Conservation (phyloP, 1,140 invertebrate genomes). For the Protaetia brevitarsis region DNA sequence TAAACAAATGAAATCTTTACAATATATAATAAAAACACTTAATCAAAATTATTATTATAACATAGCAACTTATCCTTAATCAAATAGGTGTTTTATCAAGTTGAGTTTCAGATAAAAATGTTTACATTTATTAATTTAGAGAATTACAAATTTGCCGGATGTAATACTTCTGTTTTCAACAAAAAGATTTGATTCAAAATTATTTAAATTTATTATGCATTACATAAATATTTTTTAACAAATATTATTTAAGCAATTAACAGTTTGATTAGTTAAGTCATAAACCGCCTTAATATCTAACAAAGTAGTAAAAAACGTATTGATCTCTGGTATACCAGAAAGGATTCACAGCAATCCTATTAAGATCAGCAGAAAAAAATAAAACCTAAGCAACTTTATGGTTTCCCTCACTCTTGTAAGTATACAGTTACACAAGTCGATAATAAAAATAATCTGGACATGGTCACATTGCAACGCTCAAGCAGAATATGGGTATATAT, state of each 20-base stretch:
- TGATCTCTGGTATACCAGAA: background rate
- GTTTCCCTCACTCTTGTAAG: slow-evolving; percentile 17
- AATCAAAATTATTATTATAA: too few relatives aligned
- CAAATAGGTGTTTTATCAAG: too few relatives aligned
- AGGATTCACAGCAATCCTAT: slow-evolving; percentile 13
- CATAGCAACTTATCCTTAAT: too few relatives aligned
- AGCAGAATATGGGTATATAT: too few relatives aligned
- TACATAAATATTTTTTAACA: background rate
- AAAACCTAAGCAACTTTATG: background rate
- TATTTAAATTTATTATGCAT: background rate
- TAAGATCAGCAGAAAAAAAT: background rate
- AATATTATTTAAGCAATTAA: background rate
- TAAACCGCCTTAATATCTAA: background rate
- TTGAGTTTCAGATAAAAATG: too few relatives aligned
- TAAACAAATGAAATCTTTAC: too few relatives aligned
- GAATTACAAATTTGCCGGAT: too few relatives aligned
- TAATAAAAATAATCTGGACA: too few relatives aligned
- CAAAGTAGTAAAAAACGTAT: background rate
- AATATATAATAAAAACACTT: too few relatives aligned
- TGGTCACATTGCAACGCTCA: background rate
- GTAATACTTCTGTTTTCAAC: background rate
- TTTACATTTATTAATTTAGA: too few relatives aligned
- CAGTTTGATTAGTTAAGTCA: too few relatives aligned
- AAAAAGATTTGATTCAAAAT: background rate
- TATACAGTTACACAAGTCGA: background rate